Conservation (phyloP, 2,113 vertebrate genomes). For the Tretioscincus oriximinensis region DNA sequence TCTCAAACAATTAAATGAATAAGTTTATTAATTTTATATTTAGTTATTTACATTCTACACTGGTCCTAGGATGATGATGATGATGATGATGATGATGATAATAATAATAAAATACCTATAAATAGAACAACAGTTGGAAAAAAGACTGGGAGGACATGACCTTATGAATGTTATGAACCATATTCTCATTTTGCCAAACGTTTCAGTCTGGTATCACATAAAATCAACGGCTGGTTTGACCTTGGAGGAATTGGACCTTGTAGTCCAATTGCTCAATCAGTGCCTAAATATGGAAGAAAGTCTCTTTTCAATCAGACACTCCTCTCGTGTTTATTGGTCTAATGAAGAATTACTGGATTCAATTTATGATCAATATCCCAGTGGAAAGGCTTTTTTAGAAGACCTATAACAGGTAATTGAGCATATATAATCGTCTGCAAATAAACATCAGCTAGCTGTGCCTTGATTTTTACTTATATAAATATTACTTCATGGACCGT, state of each 20-base stretch:
- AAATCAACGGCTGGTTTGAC: background rate
- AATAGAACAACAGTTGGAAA: background rate
- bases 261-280: background rate
- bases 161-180: background rate
- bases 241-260: background rate
- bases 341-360: background rate
- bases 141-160: background rate
- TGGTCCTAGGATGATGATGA: too few relatives aligned
- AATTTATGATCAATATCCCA: background rate
- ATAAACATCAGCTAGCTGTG: background rate
- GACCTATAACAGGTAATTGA: conserved; percentile 5
- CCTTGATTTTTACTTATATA: background rate
- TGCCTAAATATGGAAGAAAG: background rate
- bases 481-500: background rate
- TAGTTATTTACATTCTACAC: too few relatives aligned
- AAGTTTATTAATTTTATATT: too few relatives aligned
- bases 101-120: background rate
- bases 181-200: background rate
- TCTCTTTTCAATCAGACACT: background rate
- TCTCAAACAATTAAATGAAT: too few relatives aligned
- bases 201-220: background rate
- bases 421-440: background rate
- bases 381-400: background rate
- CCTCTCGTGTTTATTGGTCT: background rate
- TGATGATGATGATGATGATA: too few relatives aligned